Percentiles rank a stretch among this genome's conserved stretches.
These are phyloP conservation scores for Cydia fagiglandana DNA, from an alignment of 1,140 invertebrate species.

Conservation along the genomic window DNA sequence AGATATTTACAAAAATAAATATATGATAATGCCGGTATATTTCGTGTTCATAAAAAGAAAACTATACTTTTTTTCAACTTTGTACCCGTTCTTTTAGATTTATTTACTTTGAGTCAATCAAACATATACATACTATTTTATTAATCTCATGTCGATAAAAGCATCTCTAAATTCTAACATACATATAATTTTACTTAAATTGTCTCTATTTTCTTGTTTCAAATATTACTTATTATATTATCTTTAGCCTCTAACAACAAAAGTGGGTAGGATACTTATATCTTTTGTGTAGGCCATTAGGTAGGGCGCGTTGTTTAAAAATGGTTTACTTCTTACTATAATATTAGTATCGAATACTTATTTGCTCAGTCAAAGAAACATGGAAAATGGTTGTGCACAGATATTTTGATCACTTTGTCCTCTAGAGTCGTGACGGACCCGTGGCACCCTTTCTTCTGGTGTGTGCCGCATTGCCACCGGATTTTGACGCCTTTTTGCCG, in stretches of 20 bases:
- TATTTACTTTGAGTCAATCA: too few relatives aligned
- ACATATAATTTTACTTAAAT: neutral
- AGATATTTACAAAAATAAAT: neutral
- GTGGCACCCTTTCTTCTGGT: conserved; percentile 13
- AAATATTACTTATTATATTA: too few relatives aligned
- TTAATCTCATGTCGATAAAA: neutral
- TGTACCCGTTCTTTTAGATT: neutral
- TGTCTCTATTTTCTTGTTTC: too few relatives aligned
- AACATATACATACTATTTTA: neutral
- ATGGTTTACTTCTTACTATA: too few relatives aligned
- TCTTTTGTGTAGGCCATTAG: too few relatives aligned
- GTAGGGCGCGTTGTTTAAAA: too few relatives aligned
- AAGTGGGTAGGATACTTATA: too few relatives aligned
- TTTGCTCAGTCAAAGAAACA: neutral
- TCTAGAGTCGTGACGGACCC: neutral
- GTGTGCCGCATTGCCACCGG: conserved; percentile 19
- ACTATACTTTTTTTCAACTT: neutral
- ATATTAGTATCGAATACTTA: too few relatives aligned
- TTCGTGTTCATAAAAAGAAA: neutral
- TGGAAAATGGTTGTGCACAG: conserved; percentile 9
- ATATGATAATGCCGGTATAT: neutral
- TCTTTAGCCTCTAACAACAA: too few relatives aligned
- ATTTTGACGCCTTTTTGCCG: neutral
- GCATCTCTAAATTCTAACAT: neutral
- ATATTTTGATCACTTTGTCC: conserved; percentile 2